A percentile compares a stretch with the other conserved stretches of the same genome.
Conservation (phyloP, 2,888 invertebrate genomes). For the Xanthorhoe spadicearia region DNA sequence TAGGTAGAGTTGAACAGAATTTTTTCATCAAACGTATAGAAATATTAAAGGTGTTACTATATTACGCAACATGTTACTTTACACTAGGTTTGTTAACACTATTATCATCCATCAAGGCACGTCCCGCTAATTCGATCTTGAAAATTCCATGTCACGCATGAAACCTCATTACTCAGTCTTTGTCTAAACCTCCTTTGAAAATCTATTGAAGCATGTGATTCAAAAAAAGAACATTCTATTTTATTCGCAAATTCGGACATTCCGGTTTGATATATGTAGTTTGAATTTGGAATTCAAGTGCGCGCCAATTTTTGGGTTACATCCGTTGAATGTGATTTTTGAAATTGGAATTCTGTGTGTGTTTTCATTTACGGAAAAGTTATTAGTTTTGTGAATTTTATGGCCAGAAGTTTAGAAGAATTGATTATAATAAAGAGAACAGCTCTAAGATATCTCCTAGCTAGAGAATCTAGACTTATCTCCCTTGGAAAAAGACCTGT, state of each 20-base stretch:
- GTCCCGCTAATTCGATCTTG: slow-evolving; percentile 59
- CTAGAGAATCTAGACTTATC: slow-evolving; percentile 66
- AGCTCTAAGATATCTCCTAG: slow-evolving; percentile 65
- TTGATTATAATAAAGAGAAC: slow-evolving; percentile 66
- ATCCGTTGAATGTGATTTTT: slow-evolving; percentile 1
- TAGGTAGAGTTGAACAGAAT: too few species aligned
- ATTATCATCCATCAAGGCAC: slow-evolving; percentile 50
- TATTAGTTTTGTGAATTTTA: slow-evolving; percentile 46
- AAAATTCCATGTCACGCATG: slow-evolving; percentile 54
- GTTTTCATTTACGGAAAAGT: not conserved
- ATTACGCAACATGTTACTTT: not conserved
- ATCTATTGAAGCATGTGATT: not conserved
- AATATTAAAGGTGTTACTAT: not conserved
- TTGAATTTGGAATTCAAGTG: slow-evolving; percentile 1
- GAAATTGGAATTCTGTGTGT: slow-evolving; percentile 9
- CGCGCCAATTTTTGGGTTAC: not conserved
- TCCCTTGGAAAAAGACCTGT: slow-evolving; percentile 67
- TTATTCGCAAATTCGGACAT: not conserved
- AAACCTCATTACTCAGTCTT: slow-evolving; percentile 32
- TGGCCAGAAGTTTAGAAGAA: slow-evolving; percentile 73
- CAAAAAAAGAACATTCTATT: too few species aligned
- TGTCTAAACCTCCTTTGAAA: slow-evolving; percentile 20
- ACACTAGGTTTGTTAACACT: slow-evolving; percentile 41
- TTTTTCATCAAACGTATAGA: too few species aligned
- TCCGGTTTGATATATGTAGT: too few species aligned